Evolutionary conservation across 2,888 invertebrate species (phyloP).

Genomic region (Imbricaverruca yamaguchii): DNA sequence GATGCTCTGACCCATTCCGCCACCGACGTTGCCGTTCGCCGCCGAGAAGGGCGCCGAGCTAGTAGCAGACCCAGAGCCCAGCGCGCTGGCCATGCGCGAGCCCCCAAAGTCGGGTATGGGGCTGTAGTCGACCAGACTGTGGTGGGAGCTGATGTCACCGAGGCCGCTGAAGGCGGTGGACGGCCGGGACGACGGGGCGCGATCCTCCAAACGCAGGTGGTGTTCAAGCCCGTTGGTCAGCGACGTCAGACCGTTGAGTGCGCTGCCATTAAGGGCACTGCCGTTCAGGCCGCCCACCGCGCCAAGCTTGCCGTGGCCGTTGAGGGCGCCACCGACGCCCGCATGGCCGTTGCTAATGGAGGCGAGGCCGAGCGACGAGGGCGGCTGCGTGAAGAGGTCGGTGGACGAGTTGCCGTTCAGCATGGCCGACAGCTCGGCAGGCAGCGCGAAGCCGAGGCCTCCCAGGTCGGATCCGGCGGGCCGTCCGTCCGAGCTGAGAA

Average conservation of each 20-base stretch:
- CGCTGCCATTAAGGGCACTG: not conserved
- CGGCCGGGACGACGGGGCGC: not conserved
- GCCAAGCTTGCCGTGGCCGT: slow-evolving; percentile 5
- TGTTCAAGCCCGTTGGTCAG: slow-evolving; percentile 4
- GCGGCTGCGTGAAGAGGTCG: slow-evolving; percentile 6
- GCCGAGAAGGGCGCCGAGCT: not conserved
- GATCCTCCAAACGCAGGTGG: slow-evolving; percentile 8
- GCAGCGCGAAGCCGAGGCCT: slow-evolving; percentile 5
- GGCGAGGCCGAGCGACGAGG: not conserved
- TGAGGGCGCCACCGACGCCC: not conserved
- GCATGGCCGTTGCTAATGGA: not conserved
- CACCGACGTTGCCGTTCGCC: slow-evolving; percentile 18
- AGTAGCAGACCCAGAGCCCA: not conserved
- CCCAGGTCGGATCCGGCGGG: not conserved
- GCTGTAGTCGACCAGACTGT: slow-evolving; percentile 6
- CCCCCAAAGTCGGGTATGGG: not conserved
- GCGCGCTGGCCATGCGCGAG: not conserved
- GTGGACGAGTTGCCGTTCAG: slow-evolving; percentile 6
- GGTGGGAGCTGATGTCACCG: not conserved
- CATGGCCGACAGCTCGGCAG: not conserved
- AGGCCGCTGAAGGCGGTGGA: not conserved
- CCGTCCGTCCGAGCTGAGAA: not conserved
- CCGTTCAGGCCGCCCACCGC: not conserved
- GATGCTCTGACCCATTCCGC: slow-evolving; percentile 21
- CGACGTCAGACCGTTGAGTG: not conserved